Evolutionary conservation across 2,888 invertebrate genomes (phyloP), one percentile per base, ranked within the genome.

Genomic region (Himalopsyche anomala): DNA sequence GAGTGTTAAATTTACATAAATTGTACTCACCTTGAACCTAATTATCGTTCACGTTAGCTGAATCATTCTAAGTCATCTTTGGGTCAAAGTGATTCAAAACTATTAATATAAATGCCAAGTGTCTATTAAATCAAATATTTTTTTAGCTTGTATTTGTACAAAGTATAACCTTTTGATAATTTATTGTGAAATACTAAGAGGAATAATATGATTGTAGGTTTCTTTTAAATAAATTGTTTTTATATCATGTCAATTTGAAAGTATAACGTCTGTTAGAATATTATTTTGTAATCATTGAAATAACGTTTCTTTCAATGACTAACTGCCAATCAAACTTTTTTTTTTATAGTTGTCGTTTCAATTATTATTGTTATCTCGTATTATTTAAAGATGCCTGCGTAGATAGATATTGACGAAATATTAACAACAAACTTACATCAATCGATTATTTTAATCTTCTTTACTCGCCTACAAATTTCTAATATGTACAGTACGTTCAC

Each of bases 71-170:
- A 19, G 11, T 9, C 8, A 19, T 62, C 62, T 19, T 62, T 62
- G 19, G 62, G 62, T 62, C 62, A 62, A 62, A 62, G 62, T 62
- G 62, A 62, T 19, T 19, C 62, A 62, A n/a, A 62, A 62, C 62
- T 62, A 62, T 56, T 56, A 62, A 62, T 62, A 62, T 62, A 62
- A 62, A 62, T 62, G 62, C 62, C 62, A 62, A 62, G 62, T 62
- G 62, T 62, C 62, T 62, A 62, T 62, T 62, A 62, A 62, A 62
- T 62, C 62, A 62, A 62, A 62, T 62, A 19, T 3, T 6, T 62
- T 62, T 62, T n/a, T 51, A 51, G 51, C 2, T 62, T 19, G 62
- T 15, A 62, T 62, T 62, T 51, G 51, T 51, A 62, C 9, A 62
- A 19, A 19, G 19, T 62, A 62, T 62, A 62, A 62, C 62, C 62